These are phyloP conservation scores for Coreoperca whiteheadi DNA, from an alignment of 2,113 vertebrate genomes.

Conservation along the genomic window DNA sequence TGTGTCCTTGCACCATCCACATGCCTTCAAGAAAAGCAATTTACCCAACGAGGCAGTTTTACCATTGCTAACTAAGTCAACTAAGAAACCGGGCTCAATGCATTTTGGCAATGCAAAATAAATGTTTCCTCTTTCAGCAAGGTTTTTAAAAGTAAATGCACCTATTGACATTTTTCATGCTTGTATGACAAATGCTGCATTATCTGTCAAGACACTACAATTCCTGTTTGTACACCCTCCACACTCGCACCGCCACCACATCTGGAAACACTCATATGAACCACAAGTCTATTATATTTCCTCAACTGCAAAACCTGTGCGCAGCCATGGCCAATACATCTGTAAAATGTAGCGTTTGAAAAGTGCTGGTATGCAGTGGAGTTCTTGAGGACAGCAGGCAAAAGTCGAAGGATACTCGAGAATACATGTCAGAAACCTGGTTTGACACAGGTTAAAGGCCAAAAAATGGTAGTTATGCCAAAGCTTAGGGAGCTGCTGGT, in stretches of 20 bases:
- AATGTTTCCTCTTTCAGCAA: conserved; percentile 35
- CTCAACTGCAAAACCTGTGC: conserved; percentile 58
- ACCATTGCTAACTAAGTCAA: neutral
- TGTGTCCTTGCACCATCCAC: neutral
- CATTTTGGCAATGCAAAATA: conserved; percentile 13
- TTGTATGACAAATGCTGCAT: conserved; percentile 49
- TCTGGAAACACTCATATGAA: conserved; percentile 80
- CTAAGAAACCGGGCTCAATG: neutral
- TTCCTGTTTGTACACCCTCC: conserved; percentile 50
- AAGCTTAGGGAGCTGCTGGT: conserved; percentile 14
- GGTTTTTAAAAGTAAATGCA: conserved; percentile 41
- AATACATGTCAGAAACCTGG: conserved; percentile 41
- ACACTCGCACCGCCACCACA: conserved; percentile 59
- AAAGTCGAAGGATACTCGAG: conserved; percentile 43
- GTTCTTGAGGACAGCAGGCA: conserved; percentile 48
- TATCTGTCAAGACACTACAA: conserved; percentile 62
- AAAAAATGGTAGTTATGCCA: conserved; percentile 31
- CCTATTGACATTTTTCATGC: conserved; percentile 35
- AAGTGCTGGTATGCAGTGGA: conserved; percentile 55
- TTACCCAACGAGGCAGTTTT: neutral
- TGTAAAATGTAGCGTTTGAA: conserved; percentile 73
- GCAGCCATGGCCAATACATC: conserved; percentile 65
- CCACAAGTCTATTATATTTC: conserved; percentile 72
- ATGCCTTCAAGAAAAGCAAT: conserved; percentile 3
- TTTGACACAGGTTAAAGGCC: conserved; percentile 35